Percentiles rank a stretch among this genome's conserved stretches.
Evolutionary conservation across 2,888 invertebrate genomes (phyloP).

Genomic region (Tyria jacobaeae): DNA sequence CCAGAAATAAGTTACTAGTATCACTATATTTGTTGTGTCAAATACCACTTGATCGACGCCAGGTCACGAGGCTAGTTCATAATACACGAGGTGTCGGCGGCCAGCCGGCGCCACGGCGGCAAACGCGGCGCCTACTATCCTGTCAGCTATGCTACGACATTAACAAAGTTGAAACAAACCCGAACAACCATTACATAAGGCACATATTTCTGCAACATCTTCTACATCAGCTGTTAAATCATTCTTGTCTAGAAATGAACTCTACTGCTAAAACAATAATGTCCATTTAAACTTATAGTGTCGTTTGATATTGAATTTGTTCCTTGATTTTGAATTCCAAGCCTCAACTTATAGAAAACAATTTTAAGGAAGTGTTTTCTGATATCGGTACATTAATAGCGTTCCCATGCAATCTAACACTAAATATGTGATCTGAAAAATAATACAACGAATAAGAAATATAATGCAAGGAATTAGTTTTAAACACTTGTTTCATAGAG

Average conservation of each 20-base stretch:
- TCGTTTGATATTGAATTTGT: slow-evolving; percentile 64
- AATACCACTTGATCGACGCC: slow-evolving; percentile 84
- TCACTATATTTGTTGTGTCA: slow-evolving; percentile 75
- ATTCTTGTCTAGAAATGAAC: slow-evolving; percentile 52
- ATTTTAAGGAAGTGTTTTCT: slow-evolving; percentile 77
- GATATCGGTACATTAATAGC: slow-evolving; percentile 68
- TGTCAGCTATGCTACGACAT: slow-evolving; percentile 65
- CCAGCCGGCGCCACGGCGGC: slow-evolving; percentile 83
- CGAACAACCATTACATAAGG: slow-evolving; percentile 32
- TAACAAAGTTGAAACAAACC: slow-evolving; percentile 50
- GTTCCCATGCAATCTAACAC: slow-evolving; percentile 59
- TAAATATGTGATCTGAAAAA: neutral
- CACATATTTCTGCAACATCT: slow-evolving; percentile 33
- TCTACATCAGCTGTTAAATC: slow-evolving; percentile 62
- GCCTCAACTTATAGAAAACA: slow-evolving; percentile 80
- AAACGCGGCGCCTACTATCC: slow-evolving; percentile 83
- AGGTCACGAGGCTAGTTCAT: slow-evolving; percentile 85
- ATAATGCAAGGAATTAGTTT: slow-evolving; percentile 6
- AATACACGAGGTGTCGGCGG: slow-evolving; percentile 86
- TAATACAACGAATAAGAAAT: neutral
- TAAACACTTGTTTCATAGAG: slow-evolving; percentile 35
- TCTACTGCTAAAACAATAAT: slow-evolving; percentile 48
- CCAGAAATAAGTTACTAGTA: slow-evolving; percentile 72
- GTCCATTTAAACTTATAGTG: slow-evolving; percentile 37
- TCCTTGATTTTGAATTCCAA: slow-evolving; percentile 83